phyloP scores from a whole-genome alignment of 1,140 invertebrate genomes.

The Caerostris extrusa region DNA sequence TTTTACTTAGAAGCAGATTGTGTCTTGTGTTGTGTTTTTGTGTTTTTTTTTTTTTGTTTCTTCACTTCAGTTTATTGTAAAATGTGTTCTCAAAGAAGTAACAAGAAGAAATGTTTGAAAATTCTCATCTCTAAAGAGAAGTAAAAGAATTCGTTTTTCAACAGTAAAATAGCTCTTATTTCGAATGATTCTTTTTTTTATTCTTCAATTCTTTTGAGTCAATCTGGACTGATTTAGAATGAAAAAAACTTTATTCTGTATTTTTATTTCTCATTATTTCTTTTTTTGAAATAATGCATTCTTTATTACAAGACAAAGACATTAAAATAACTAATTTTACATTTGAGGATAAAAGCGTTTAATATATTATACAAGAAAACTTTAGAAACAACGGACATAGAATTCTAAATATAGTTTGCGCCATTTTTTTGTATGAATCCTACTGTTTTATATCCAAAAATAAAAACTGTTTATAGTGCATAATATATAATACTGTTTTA shows the following conservation, averaged over 20 bases:
- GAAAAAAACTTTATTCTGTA: background rate
- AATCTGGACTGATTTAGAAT: too few species aligned
- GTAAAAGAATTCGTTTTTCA: background rate
- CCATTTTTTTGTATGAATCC: too few species aligned
- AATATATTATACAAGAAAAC: too few species aligned
- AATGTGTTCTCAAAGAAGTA: background rate
- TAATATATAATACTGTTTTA: too few species aligned
- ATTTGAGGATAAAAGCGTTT: too few species aligned
- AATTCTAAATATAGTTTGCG: too few species aligned
- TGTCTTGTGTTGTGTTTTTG: background rate
- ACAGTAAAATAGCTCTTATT: too few species aligned
- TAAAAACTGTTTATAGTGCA: background rate
- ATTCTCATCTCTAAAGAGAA: background rate
- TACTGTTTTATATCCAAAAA: background rate
- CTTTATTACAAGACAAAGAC: background rate
- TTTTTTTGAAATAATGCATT: background rate
- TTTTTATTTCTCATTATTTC: background rate
- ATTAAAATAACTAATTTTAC: background rate
- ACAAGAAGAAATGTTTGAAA: background rate
- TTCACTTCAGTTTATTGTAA: background rate
- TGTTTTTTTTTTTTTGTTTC: background rate
- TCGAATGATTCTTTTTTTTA: too few species aligned
- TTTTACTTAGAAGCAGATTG: background rate
- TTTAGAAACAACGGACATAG: too few species aligned
- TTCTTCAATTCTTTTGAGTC: too few species aligned